phyloP scores from a whole-genome alignment of 1,140 invertebrate genomes.

The Drosophila santomea region DNA sequence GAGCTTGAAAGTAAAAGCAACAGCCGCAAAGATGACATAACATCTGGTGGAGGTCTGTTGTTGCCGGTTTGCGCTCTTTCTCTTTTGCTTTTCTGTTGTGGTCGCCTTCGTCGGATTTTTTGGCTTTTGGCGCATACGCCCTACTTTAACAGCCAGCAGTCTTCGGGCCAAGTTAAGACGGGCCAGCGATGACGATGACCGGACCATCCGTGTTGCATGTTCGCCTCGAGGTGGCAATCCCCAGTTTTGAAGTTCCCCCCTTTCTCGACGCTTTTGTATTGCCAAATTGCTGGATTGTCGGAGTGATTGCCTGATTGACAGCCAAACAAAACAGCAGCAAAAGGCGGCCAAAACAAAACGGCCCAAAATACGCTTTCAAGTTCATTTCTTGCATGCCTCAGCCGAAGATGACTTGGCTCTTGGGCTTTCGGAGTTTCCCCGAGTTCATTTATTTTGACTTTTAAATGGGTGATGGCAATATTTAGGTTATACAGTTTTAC shows the following conservation, averaged over 20 bases:
- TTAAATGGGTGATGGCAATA: background rate
- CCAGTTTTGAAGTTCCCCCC: slow-evolving; percentile 6
- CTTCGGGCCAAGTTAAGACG: slow-evolving; percentile 23
- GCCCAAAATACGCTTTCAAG: slow-evolving; percentile 39
- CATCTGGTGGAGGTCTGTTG: slow-evolving; percentile 18
- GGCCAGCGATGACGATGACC: slow-evolving; percentile 1
- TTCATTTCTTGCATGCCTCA: slow-evolving; percentile 33
- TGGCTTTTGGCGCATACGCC: slow-evolving; percentile 49
- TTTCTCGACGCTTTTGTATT: slow-evolving; percentile 13
- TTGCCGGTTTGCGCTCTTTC: slow-evolving; percentile 22
- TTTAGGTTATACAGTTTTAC: background rate
- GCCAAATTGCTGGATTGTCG: slow-evolving; percentile 43
- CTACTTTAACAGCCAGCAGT: slow-evolving; percentile 40
- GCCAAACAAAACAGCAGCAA: slow-evolving; percentile 9
- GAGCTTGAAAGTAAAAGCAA: slow-evolving; percentile 47
- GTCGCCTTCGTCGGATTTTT: slow-evolving; percentile 24
- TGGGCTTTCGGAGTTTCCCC: slow-evolving; percentile 23
- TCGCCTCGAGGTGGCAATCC: slow-evolving; percentile 11
- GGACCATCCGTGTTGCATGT: slow-evolving; percentile 42
- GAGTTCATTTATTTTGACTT: background rate
- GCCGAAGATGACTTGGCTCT: slow-evolving; percentile 29
- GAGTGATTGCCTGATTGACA: slow-evolving; percentile 34
- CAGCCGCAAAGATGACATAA: slow-evolving; percentile 38
- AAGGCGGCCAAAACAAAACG: slow-evolving; percentile 26
- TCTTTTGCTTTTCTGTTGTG: slow-evolving; percentile 29